Evolutionary conservation across 2,888 invertebrate species (phyloP).

Genomic region (Apotomis betuletana): DNA sequence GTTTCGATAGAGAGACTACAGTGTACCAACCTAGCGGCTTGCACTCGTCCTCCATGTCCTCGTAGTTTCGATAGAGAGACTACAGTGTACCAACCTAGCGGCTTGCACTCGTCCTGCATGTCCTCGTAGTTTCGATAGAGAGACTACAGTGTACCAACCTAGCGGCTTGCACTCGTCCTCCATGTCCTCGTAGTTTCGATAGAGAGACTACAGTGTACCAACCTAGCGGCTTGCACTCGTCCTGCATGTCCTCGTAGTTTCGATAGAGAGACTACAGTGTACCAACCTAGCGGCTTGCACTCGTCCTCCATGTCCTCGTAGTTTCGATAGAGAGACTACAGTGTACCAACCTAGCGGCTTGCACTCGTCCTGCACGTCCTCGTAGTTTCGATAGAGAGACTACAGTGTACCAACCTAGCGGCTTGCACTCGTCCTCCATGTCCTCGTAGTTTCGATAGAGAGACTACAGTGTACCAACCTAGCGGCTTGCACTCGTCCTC

Average conservation of each 20-base stretch:
- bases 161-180: constrained; percentile 77
- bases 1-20: too few relatives aligned
- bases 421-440: constrained; percentile 74
- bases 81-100: constrained; percentile 58
- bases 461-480: constrained; percentile 51
- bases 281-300: constrained; percentile 71
- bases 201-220: not conserved
- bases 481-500: constrained; percentile 77
- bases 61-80: too few relatives aligned
- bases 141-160: constrained; percentile 51
- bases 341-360: constrained; percentile 67
- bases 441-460: too few relatives aligned
- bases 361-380: constrained; percentile 74
- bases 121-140: too few relatives aligned
- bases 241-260: constrained; percentile 73
- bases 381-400: too few relatives aligned
- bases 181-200: constrained; percentile 71
- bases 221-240: constrained; percentile 77
- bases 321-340: too few relatives aligned
- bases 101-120: constrained; percentile 74
- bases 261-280: not conserved
- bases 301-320: constrained; percentile 75
- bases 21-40: constrained; percentile 67
- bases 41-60: constrained; percentile 74
- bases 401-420: constrained; percentile 58